Percentiles rank a stretch among this genome's conserved stretches.
Evolutionary conservation across 2,113 vertebrate species (phyloP).

Genomic region (Pan paniscus): DNA sequence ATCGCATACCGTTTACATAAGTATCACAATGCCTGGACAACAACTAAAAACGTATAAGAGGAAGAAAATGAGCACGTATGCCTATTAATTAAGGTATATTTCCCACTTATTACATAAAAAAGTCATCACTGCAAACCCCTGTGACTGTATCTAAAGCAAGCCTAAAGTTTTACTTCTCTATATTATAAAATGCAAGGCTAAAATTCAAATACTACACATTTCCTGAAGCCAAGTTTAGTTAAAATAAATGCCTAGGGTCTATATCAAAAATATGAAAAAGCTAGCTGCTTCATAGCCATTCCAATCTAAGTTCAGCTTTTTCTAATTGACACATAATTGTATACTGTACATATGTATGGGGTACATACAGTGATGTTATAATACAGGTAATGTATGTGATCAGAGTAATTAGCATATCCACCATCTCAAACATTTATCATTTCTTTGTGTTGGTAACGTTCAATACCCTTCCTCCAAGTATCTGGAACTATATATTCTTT

Average conservation of each 20-base stretch:
- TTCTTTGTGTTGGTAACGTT: background rate
- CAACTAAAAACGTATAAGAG: background rate
- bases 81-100: background rate
- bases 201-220: background rate
- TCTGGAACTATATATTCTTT: too few species aligned
- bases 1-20: too few species aligned
- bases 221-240: background rate
- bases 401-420: background rate
- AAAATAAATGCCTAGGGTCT: background rate
- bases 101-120: background rate
- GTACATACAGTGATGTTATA: background rate
- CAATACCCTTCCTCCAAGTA: background rate
- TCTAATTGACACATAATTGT: background rate
- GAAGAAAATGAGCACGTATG: background rate
- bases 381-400: background rate
- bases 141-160: background rate
- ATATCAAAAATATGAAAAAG: background rate
- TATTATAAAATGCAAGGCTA: background rate
- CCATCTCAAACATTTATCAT: background rate
- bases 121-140: background rate
- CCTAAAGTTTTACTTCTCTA: background rate
- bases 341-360: too few species aligned
- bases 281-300: accelerated
- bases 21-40: background rate
- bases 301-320: background rate